Conservation (phyloP, 2,797 vertebrate genomes). For the Poecilia picta region DNA sequence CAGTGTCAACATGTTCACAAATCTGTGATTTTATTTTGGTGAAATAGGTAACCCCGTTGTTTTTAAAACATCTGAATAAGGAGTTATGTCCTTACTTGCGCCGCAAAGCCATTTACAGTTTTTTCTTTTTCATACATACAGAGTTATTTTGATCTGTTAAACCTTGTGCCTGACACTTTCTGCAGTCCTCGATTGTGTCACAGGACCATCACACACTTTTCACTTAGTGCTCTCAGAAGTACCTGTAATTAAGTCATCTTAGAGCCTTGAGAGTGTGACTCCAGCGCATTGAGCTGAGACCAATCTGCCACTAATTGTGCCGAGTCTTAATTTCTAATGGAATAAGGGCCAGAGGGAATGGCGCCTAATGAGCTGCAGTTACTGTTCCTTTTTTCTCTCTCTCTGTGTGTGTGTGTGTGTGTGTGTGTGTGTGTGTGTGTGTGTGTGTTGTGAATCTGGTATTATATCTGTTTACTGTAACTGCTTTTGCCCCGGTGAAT, state of each 20-base stretch:
- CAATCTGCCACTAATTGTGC: slow-evolving; percentile 80
- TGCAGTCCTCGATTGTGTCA: slow-evolving; percentile 42
- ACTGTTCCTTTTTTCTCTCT: slow-evolving; percentile 21
- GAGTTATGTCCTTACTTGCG: not conserved
- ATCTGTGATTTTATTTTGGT: not conserved
- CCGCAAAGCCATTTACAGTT: not conserved
- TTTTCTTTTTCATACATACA: not conserved
- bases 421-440: slow-evolving; percentile 15
- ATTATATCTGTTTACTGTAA: slow-evolving; percentile 74
- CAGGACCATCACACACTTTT: slow-evolving; percentile 21
- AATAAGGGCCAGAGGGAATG: slow-evolving; percentile 76
- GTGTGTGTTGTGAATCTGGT: slow-evolving; percentile 28
- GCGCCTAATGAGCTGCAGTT: slow-evolving; percentile 73
- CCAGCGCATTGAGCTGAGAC: slow-evolving; percentile 71
- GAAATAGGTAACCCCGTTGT: not conserved
- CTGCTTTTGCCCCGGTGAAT: slow-evolving; percentile 50
- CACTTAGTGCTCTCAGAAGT: slow-evolving; percentile 56
- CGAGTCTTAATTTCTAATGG: slow-evolving; percentile 83
- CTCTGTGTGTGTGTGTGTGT: slow-evolving; percentile 16
- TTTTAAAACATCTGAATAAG: not conserved
- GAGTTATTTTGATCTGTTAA: slow-evolving; percentile 18
- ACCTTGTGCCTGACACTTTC: slow-evolving; percentile 27
- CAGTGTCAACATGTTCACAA: not conserved
- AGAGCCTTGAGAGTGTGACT: slow-evolving; percentile 67
- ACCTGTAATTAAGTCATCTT: slow-evolving; percentile 80